Evolutionary conservation across 2,113 vertebrate species (phyloP).

Genomic region (Carassius carassius): DNA sequence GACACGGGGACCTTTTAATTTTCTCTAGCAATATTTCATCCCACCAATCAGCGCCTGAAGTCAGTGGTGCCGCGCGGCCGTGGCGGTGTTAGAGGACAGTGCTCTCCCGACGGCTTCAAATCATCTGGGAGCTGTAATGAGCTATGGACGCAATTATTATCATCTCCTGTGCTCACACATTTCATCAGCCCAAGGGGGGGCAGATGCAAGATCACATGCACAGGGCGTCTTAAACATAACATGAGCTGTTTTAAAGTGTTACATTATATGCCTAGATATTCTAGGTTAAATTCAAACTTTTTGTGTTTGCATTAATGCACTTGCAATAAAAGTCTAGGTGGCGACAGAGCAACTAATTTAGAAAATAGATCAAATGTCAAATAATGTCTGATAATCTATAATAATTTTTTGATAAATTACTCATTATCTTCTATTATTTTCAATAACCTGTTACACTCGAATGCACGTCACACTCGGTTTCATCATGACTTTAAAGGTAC

Average conservation of each 20-base stretch:
- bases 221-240: constrained; percentile 34
- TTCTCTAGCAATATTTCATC: constrained; percentile 99
- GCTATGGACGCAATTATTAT: constrained; percentile 89
- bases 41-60: constrained; percentile 93
- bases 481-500: too few species aligned
- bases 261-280: not conserved
- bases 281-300: not conserved
- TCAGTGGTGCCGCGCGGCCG: constrained; percentile 82
- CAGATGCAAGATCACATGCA: constrained; percentile 58
- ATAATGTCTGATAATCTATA: too few species aligned
- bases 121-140: constrained; percentile 92
- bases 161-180: constrained; percentile 87
- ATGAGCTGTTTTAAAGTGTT: constrained; percentile 7
- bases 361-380: too few species aligned
- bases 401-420: too few species aligned
- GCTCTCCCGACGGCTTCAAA: constrained; percentile 79
- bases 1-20: constrained; percentile 99
- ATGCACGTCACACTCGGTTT: too few species aligned
- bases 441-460: too few species aligned
- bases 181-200: constrained; percentile 80
- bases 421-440: too few species aligned
- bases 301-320: not conserved
- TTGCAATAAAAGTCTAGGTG: not conserved
- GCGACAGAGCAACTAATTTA: not conserved
- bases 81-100: constrained; percentile 87